A percentile compares a stretch with the other conserved stretches of the same genome.
These are phyloP conservation scores for Myotis lucifugus DNA, from an alignment of 2,113 vertebrate species.

Conservation along the genomic window DNA sequence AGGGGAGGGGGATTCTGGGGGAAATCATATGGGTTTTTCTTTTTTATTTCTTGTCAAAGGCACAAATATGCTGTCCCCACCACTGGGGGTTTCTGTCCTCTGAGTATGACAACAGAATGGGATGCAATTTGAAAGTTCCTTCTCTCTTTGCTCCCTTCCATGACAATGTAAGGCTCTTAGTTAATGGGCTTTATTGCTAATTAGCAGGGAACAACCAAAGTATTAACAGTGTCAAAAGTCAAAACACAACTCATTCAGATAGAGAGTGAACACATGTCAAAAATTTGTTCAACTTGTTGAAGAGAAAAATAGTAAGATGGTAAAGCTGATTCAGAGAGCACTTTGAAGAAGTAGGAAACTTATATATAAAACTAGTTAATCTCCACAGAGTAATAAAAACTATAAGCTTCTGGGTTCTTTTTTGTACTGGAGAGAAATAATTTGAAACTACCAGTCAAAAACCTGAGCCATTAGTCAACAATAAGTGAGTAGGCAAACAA, in stretches of 20 bases:
- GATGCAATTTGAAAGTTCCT: background rate
- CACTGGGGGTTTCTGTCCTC: background rate
- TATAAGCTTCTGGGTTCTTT: background rate
- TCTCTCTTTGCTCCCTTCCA: background rate
- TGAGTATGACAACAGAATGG: background rate
- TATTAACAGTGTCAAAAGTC: background rate
- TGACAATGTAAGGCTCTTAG: too few relatives aligned
- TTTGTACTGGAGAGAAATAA: background rate
- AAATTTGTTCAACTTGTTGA: constrained; percentile 15
- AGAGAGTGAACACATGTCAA: background rate
- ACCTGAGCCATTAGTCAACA: background rate
- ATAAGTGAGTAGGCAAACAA: background rate
- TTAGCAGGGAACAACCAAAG: too few relatives aligned
- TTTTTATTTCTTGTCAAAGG: constrained; percentile 1
- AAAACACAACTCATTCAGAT: constrained; percentile 32
- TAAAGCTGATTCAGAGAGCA: background rate
- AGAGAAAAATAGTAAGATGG: background rate
- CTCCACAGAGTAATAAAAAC: background rate
- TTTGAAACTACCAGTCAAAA: background rate
- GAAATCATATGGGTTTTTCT: background rate
- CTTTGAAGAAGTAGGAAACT: constrained; percentile 37
- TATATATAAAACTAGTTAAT: constrained; percentile 2
- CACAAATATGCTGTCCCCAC: background rate
- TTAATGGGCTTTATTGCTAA: too few relatives aligned
- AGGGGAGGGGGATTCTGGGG: background rate